Evolutionary conservation across 2,113 vertebrate genomes (phyloP).

Genomic region (Brachypodius melanocephalos): DNA sequence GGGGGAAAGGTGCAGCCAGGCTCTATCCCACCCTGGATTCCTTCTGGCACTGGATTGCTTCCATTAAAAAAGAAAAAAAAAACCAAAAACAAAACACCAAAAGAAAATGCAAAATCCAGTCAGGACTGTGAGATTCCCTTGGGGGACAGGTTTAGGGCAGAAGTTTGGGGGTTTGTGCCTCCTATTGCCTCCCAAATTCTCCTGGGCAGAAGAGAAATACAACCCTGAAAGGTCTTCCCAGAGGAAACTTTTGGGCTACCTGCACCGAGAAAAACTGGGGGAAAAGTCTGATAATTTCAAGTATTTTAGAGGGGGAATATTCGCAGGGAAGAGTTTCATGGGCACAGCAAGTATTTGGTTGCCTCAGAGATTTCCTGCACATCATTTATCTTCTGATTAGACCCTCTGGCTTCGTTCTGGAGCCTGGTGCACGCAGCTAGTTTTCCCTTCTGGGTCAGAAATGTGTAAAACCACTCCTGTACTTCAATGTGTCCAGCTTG

Average conservation of each 20-base stretch:
- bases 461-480: not conserved
- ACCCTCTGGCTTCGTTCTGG: not conserved
- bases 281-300: not conserved
- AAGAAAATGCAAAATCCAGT: rapidly evolving
- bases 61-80: not conserved
- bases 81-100: rapidly evolving
- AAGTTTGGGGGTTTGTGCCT: not conserved
- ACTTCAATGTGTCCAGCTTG: not conserved
- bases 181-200: not conserved
- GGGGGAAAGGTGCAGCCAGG: not conserved
- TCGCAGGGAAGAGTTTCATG: not conserved
- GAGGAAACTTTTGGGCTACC: not conserved
- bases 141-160: not conserved
- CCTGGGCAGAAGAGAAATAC: not conserved
- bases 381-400: not conserved
- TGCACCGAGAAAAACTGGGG: not conserved
- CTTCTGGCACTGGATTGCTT: not conserved
- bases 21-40: rapidly evolving
- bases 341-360: not conserved
- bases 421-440: not conserved
- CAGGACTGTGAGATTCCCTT: not conserved
- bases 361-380: not conserved
- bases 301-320: not conserved
- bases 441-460: not conserved
- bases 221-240: not conserved